These are phyloP conservation scores for Hipparchia semele DNA, from an alignment of 2,888 invertebrate species.

Conservation along the genomic window DNA sequence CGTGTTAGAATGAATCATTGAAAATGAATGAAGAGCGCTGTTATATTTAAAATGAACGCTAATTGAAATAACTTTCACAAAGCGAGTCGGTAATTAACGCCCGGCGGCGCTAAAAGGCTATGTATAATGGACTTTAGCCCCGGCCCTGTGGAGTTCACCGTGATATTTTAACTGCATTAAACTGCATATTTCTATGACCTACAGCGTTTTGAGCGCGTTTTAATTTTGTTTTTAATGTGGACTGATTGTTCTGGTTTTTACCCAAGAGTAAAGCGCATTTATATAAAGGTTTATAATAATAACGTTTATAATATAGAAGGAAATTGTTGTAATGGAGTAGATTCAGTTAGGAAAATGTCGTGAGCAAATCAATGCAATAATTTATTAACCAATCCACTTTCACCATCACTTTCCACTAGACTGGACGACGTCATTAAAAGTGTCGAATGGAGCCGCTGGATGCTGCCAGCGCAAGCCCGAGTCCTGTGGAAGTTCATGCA, in stretches of 20 bases:
- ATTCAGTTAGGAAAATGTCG: too few species aligned
- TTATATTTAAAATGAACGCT: constrained; percentile 40
- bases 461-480: too few species aligned
- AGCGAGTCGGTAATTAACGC: constrained; percentile 48
- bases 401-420: neutral
- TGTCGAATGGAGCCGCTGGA: too few species aligned
- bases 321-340: too few species aligned
- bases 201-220: neutral
- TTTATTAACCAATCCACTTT: neutral
- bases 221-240: constrained; percentile 2
- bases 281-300: too few species aligned
- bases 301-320: too few species aligned
- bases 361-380: too few species aligned
- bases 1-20: constrained; percentile 10
- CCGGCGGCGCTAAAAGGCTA: constrained; percentile 38
- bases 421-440: too few species aligned
- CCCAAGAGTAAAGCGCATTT: too few species aligned
- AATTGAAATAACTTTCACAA: constrained; percentile 50
- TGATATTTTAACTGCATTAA: constrained; percentile 31
- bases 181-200: constrained; percentile 23
- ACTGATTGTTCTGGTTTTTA: neutral
- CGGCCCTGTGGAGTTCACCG: constrained; percentile 13
- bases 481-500: too few species aligned
- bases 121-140: constrained; percentile 35
- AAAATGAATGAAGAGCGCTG: constrained; percentile 25